Percentiles rank a stretch among this genome's conserved stretches.
Evolutionary conservation across 1,140 invertebrate species (phyloP).

Genomic region (Drosophila arizonae): DNA sequence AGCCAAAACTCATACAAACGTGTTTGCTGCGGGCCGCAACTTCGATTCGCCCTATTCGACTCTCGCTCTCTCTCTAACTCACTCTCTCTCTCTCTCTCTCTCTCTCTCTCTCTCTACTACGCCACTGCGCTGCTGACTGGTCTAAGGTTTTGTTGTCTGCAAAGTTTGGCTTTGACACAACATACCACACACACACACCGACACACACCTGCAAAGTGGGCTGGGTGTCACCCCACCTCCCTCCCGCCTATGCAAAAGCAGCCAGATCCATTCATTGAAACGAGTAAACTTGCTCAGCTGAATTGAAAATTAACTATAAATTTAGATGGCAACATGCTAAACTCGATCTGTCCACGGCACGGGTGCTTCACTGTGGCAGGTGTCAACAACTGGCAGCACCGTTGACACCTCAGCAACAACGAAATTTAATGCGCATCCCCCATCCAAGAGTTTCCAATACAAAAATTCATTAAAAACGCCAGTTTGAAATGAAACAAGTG

Average conservation of each 20-base stretch:
- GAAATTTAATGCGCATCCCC: conserved; percentile 68
- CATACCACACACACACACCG: neutral
- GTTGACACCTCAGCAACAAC: conserved; percentile 33
- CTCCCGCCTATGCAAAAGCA: no score
- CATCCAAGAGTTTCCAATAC: conserved; percentile 27
- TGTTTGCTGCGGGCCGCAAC: neutral
- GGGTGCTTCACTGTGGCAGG: conserved; percentile 5
- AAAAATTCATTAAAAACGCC: conserved; percentile 71
- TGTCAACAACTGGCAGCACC: conserved; percentile 24
- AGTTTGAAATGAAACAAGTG: neutral
- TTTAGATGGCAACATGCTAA: conserved; percentile 66
- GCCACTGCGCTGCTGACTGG: conserved; percentile 36
- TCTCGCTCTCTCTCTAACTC: neutral
- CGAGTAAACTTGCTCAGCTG: conserved; percentile 73
- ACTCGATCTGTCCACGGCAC: conserved; percentile 28
- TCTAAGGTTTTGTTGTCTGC: conserved; percentile 71
- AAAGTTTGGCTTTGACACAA: conserved; percentile 72
- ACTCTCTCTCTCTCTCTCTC: neutral
- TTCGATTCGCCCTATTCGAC: neutral
- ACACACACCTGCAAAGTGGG: no score
- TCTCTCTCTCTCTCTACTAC: neutral
- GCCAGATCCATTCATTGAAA: conserved; percentile 67
- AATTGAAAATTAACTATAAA: conserved; percentile 82
- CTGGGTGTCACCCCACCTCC: no score
- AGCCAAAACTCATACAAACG: conserved; percentile 54